These are phyloP conservation scores for Melanotaenia trifasciata DNA, from an alignment of 2,797 vertebrate genomes.

Conservation along the genomic window DNA sequence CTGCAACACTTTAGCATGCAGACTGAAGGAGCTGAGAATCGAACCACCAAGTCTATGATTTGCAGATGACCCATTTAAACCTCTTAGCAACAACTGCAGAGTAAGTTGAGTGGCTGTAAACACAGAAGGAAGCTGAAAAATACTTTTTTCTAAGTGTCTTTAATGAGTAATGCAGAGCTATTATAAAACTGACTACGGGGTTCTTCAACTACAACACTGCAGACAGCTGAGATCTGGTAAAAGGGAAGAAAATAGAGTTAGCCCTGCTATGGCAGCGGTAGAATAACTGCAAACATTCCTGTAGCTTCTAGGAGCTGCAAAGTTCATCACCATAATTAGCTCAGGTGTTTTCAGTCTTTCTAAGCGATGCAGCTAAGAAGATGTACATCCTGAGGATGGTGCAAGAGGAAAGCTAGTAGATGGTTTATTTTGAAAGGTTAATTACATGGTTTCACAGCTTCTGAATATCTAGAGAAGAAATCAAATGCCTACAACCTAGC, in stretches of 20 bases:
- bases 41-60: background rate
- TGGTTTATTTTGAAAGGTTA: slow-evolving; percentile 13
- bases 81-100: too few relatives aligned
- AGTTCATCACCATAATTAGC: background rate
- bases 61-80: background rate
- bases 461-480: background rate
- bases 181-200: background rate
- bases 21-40: background rate
- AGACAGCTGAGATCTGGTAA: slow-evolving; percentile 6
- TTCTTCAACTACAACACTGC: background rate
- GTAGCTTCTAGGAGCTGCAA: background rate
- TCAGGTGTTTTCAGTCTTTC: background rate
- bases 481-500: background rate
- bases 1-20: background rate
- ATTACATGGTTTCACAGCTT: background rate
- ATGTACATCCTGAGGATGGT: slow-evolving; percentile 49
- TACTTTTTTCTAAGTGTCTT: background rate
- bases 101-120: background rate
- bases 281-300: background rate
- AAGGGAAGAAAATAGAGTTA: slow-evolving; percentile 7
- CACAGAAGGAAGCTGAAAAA: background rate
- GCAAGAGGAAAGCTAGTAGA: slow-evolving; percentile 54
- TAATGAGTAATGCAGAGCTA: slow-evolving; percentile 2
- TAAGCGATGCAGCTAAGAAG: background rate
- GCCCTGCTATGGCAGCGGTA: background rate